Base-by-base conservation (phyloP, 2,888 invertebrate species). In the Dinocampus coccinellae region DNA sequence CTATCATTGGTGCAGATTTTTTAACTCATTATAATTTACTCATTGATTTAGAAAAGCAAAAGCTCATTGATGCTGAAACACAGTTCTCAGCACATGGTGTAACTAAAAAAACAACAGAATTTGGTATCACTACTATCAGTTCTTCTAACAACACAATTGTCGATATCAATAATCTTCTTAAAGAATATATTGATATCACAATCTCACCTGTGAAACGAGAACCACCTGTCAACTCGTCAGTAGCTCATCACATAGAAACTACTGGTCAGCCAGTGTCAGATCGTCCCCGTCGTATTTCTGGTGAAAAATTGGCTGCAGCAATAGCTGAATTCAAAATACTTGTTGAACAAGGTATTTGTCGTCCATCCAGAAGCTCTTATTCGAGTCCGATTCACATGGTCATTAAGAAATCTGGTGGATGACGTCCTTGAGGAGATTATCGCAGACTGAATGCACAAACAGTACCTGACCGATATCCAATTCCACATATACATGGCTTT, bases 1-100 rank as follows among this genome's bases (percentile, higher is more conserved):
- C 69, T 0, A 63, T 74, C n/a, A 72, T 74, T 2, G 70, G 70
- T n/a, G 73, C 71, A 2, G 74, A 74, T 66, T 33, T 74, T 10
- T 20, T 72, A 3, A 60, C 22, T 7, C 36, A 68, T 20, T 68
- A 64, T 13, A 64, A 68, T 0, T 36, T 75, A 3, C 47, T 72
- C 1, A 70, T 72, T 20, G 74, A 75, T 26, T 34, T 72, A 20
- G 26, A 70, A 36, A 39, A 47, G 9, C 13, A 22, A 10, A 29
- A 39, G 4, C 68, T 72, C n/a, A 34, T 70, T 42, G 74, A 74
- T 16, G 29, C n/a, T 26, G 26, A n/a, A n/a, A 70, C 58, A 13
- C 58, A 61, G n/a, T 53, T 74, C 42, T 20, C 36, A 24, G 24
- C 11, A 20, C 39, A 20, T 63, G 63, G 63, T 13, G 39, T 39